Evolutionary conservation across 2,113 vertebrate species (phyloP).

Genomic region (Condylura cristata): DNA sequence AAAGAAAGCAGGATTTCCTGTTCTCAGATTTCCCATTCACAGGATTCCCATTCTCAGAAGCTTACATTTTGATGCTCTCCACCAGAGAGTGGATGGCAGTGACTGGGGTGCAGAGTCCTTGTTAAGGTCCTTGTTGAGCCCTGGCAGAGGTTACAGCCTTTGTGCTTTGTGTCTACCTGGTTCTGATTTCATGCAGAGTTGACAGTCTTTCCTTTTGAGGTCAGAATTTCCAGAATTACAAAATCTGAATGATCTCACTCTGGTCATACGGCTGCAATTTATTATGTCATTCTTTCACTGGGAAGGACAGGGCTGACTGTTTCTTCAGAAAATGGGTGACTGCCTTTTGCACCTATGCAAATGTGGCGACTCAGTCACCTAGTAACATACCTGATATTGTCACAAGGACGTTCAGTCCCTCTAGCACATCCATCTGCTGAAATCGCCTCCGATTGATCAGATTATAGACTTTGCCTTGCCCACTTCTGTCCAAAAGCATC

Average conservation of each 20-base stretch:
- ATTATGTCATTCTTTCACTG: not conserved
- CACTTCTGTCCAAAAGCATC: conserved; percentile 97
- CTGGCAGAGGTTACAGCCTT: not conserved
- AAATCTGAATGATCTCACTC: not conserved
- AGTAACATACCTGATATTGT: conserved; percentile 95
- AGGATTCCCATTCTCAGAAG: not conserved
- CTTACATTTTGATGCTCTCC: conserved; percentile 4
- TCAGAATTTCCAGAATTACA: not conserved
- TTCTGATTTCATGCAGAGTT: not conserved
- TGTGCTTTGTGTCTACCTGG: not conserved
- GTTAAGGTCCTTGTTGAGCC: not conserved
- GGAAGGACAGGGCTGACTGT: not conserved
- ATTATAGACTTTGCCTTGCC: conserved; percentile 99
- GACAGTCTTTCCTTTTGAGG: not conserved
- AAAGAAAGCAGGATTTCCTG: not conserved
- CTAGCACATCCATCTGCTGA: conserved; percentile 99
- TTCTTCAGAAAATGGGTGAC: not conserved
- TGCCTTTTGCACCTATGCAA: not conserved
- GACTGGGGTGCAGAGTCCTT: not conserved
- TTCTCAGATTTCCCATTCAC: not conserved
- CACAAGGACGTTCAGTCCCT: conserved; percentile 98
- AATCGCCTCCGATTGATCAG: conserved; percentile 97
- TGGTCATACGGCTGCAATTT: not conserved
- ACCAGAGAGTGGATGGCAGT: not conserved
- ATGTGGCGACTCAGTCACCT: not conserved